Evolutionary conservation across 2,113 vertebrate genomes (phyloP), one percentile per base, ranked within the genome.

Genomic region (Dromaius novaehollandiae): DNA sequence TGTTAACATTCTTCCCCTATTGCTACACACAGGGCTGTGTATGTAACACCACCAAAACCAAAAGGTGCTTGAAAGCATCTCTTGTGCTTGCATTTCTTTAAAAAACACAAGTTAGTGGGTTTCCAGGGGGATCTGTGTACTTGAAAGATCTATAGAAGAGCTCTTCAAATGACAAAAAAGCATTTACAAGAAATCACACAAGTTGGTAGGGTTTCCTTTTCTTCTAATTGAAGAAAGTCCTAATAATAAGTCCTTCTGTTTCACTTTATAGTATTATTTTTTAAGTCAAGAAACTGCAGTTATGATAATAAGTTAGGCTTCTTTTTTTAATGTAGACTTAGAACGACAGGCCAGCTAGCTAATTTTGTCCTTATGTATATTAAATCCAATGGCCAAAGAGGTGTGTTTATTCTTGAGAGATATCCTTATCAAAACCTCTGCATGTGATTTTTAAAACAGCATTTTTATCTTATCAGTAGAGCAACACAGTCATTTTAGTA

Each of bases 271-370:
- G 44, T 28, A 15, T 40, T 40, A 20, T 36, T 66, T 74, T 91
- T 75, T 58, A 63, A 88, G 64, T 81, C 48, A 81, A 63, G 55
- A 78, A 95, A 69, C 46, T 70, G 69, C 88, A 97, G 26, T 92
- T 84, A 85, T 38, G 58, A 55, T 14, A 40, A 38, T 69, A 87
- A 93, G 34, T 88, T 85, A 93, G 78, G 68, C 46, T 86, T 75
- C 61, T 80, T 85, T 77, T 82, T 73, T 88, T 92, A 83, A 40
- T 30, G 40, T 79, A 89, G 63, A 9, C 65, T 79, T 34, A 76
- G 74, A 85, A 73, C 20, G 21, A 42, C 53, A 89, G 81, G 66
- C 86, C 64, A 60, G n/a, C 13, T 82, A 90, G 21, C 24, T 18
- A 40, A 53, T 86, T 75, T 38, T 91, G 89, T 38, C 55, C 11